Evolutionary conservation across 1,140 invertebrate species (phyloP).

Genomic region (Drosophila tropicalis): DNA sequence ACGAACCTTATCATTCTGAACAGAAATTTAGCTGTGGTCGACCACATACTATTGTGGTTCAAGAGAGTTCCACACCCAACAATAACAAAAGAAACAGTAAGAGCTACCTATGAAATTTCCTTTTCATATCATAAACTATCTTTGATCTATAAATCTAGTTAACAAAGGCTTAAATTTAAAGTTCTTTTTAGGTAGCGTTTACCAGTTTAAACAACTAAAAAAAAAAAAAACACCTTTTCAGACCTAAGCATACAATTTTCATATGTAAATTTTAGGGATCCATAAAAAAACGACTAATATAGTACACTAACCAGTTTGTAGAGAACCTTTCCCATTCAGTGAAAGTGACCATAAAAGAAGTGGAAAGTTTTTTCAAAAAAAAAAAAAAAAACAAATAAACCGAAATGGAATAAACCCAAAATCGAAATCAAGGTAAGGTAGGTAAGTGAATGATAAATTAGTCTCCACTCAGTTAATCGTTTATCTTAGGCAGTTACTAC

Average conservation of each 20-base stretch:
- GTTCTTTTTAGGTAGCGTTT: not conserved
- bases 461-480: not conserved
- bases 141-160: constrained; percentile 5
- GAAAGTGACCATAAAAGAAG: constrained; percentile 60
- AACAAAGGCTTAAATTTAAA: not conserved
- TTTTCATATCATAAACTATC: not conserved
- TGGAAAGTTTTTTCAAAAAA: constrained; percentile 57
- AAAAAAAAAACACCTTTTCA: not conserved
- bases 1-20: constrained; percentile 15
- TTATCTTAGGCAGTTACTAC: constrained; percentile 19
- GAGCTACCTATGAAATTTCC: not conserved
- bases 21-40: not conserved
- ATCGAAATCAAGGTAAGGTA: constrained; percentile 38
- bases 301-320: constrained; percentile 38
- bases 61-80: not conserved
- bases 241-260: constrained; percentile 23
- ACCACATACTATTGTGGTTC: not conserved
- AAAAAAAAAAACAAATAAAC: too few species aligned
- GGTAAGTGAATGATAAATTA: not conserved
- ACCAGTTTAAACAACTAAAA: not conserved
- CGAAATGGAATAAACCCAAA: too few species aligned
- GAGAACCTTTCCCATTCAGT: constrained; percentile 42
- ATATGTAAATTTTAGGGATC: constrained; percentile 35
- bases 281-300: constrained; percentile 19
- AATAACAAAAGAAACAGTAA: not conserved